Evolutionary conservation across 1,140 invertebrate species (phyloP).

Genomic region (honey bee (Apis mellifera)): Amel_HAv3.1 CM009938.2:6535501-6536000

Average conservation of each 20-base stretch:
- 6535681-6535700: too few species aligned
- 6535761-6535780: not conserved
- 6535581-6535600: not conserved
- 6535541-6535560: not conserved
- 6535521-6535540: not conserved
- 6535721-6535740: not conserved
- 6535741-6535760: not conserved
- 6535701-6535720: too few species aligned
- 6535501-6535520: not conserved
- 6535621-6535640: not conserved
- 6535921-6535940: too few species aligned
- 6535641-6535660: not conserved
- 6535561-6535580: not conserved
- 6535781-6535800: not conserved
- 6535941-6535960: constrained; percentile 23
- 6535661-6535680: not conserved
- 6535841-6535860: not conserved
- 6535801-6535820: not conserved
- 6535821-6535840: not conserved
- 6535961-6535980: constrained; percentile 8
- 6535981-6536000: not conserved
- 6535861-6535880: not conserved
- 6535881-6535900: constrained; percentile 12
- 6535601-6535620: not conserved
- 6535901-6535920: too few species aligned